Evolutionary conservation across 2,888 invertebrate species (phyloP), one percentile per base, ranked within the genome.

Genomic region (Acleris cristana): DNA sequence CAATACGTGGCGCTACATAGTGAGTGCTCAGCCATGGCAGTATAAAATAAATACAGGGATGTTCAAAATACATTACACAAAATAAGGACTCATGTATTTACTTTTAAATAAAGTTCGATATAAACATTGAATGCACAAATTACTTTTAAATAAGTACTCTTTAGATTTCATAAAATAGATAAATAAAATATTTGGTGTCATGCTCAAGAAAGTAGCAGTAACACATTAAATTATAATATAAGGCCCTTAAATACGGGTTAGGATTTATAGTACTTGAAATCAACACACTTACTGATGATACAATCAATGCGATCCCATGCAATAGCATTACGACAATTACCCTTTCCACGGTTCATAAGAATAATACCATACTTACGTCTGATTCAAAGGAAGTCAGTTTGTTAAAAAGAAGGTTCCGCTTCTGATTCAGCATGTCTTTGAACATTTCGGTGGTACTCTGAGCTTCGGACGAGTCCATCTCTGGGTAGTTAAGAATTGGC

Each of bases 371-470:
- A 95, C 96, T 95, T 94, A 98, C 97, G 90, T 98, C 98, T 1
- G 98, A 97, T 80, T 96, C 99, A 85, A 96, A 97, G 8, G 96
- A 98, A 65, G 97, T 97, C 65, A 98, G 93, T 89, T 97, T 98
- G 85, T 96, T 97, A 73, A 98, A 94, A 34, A 98, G 93, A 79
- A 97, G 95, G 81, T 98, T 96, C 74, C 98, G 95, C 87, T 99
- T 99, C 84, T 98, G 98, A 74, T 97, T 97, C 76, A 99, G 94
- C 95, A 99, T 96, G 80, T 98, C 98, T 81, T 98, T 95, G 85
- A 99, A 97, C 95, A 98, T 98, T 80, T 98, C 98, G 0, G 98
- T 95, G 3, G 98, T 96, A 59, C 96, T 96, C 78, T 96, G 96
- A 4, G 94, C 94, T 72, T 95, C 95, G 26, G 94, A 93, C 16